These are phyloP conservation scores for Clarias magur DNA, from an alignment of 2,113 vertebrate genomes.

Conservation along the genomic window DNA sequence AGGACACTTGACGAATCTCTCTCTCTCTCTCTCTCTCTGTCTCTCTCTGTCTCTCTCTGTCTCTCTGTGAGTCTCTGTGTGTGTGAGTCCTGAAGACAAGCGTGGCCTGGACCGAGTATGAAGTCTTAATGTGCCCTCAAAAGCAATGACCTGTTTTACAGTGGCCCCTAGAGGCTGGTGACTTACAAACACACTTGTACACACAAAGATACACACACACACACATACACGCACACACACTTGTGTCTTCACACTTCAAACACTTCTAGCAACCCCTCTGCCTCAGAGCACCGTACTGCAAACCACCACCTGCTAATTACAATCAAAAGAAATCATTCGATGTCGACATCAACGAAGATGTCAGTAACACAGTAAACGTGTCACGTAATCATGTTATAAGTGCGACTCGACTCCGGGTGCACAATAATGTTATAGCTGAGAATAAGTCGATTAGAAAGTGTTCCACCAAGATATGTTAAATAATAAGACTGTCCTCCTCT, in stretches of 20 bases:
- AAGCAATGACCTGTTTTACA: slow-evolving; percentile 48
- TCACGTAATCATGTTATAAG: background rate
- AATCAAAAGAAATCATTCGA: background rate
- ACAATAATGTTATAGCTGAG: background rate
- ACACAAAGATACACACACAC: background rate
- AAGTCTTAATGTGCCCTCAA: slow-evolving; percentile 32
- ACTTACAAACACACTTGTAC: background rate
- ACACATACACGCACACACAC: background rate
- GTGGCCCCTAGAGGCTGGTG: slow-evolving; percentile 38
- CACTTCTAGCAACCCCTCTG: background rate
- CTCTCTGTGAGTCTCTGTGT: too few relatives aligned
- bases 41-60: background rate
- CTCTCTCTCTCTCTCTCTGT: background rate
- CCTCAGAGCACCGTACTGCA: background rate
- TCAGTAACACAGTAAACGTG: background rate
- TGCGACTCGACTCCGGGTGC: background rate
- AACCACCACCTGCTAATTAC: slow-evolving; percentile 25
- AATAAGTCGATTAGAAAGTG: slow-evolving; percentile 18
- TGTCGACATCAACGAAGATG: background rate
- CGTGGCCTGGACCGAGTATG: background rate
- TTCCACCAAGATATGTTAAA: slow-evolving; percentile 15
- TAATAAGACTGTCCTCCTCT: background rate
- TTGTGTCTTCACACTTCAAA: background rate
- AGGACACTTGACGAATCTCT: background rate
- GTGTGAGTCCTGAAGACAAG: slow-evolving; percentile 9